Evolutionary conservation across 1,140 invertebrate genomes (phyloP), one percentile per base, ranked within the genome.

Genomic region (Lucilia cuprina): DNA sequence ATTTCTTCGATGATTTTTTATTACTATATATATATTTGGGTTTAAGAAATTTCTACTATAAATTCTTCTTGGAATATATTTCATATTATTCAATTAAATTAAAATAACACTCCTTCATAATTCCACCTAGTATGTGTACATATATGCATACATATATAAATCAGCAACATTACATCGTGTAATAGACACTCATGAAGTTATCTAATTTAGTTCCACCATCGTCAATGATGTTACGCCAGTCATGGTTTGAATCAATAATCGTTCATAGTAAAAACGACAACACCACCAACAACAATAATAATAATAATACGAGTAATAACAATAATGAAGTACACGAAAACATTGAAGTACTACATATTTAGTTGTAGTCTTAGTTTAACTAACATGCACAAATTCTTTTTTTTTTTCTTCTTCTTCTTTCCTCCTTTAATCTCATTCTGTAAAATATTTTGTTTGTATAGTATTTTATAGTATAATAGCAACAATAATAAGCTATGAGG

Each of bases 161-260:
- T 41, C 5, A 41, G 41, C 41, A 2, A 41, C 41, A 41, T 41
- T 41, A 41, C 41, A 41, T 41, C 41, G 41, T 55, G 50, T 82
- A 65, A 82, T 82, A 34, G 55, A 82, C 78, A 82, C 55, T 82
- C 80, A 60, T 60, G 49, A 82, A 82, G 75, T 78, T 78, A 78
- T 78, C 75, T 78, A 41, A 41, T 78, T 41, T 78, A 47, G 75
- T 78, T 47, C n/a, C 35, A 78, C 35, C 75, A 47, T 47, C 35
- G 17, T 2, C n/a, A 78, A 13, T n/a, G 35, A 78, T 78, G 75
- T 78, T 78, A 55, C 50, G 50, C 12, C 21, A 70, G 35, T 70
- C 21, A 70, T 83, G 82, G 5, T 60, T 21, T 70, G 21, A 21
- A 70, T 70, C 65, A 70, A 70, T 25, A 70, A n/a, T 60, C 14